Conservation (phyloP, 2,797 vertebrate species). For the Uromys caudimaculatus region DNA sequence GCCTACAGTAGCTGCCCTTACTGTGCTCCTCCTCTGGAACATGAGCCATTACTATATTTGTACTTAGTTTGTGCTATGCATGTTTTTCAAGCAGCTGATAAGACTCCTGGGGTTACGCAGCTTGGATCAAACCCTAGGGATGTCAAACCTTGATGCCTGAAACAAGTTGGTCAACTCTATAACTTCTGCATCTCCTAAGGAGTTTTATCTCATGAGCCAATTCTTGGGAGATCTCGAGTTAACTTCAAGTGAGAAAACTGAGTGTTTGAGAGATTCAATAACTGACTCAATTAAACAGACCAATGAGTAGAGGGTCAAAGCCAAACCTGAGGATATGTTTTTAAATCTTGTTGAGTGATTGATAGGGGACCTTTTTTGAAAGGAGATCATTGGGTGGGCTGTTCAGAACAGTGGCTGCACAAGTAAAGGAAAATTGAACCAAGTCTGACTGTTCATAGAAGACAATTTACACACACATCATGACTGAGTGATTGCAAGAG, state of each 20-base stretch:
- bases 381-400: not conserved
- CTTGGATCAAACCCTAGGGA: not conserved
- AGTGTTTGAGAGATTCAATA: not conserved
- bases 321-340: not conserved
- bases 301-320: not conserved
- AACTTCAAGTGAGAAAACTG: conserved; percentile 6
- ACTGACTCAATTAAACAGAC: not conserved
- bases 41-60: not conserved
- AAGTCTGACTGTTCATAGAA: not conserved
- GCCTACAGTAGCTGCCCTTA: not conserved
- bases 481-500: not conserved
- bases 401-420: not conserved
- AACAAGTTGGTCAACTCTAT: not conserved
- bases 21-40: not conserved
- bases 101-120: not conserved
- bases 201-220: not conserved
- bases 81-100: not conserved
- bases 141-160: not conserved
- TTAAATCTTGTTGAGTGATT: not conserved
- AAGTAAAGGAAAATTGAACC: not conserved
- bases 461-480: not conserved
- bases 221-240: not conserved
- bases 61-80: not conserved
- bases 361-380: not conserved
- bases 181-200: not conserved